Evolutionary conservation across 2,888 invertebrate species (phyloP).

Genomic region (Labia minor): DNA sequence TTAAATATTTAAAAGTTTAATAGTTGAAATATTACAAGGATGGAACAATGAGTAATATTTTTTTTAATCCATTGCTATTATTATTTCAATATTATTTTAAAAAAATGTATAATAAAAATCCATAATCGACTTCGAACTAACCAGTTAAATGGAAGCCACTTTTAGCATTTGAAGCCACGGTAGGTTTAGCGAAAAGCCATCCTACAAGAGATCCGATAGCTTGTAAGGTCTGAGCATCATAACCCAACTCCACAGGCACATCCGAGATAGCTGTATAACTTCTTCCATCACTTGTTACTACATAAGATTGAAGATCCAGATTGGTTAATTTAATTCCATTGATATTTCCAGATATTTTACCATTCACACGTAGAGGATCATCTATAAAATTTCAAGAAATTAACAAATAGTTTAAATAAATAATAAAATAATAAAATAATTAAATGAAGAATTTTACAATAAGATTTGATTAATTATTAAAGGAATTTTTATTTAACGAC

Average conservation of each 20-base stretch:
- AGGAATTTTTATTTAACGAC: too few relatives aligned
- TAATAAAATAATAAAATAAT: not conserved
- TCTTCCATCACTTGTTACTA: slow-evolving; percentile 75
- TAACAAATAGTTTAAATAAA: not conserved
- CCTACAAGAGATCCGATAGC: slow-evolving; percentile 77
- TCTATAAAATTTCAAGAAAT: slow-evolving; percentile 40
- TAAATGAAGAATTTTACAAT: too few relatives aligned
- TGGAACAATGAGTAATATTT: too few relatives aligned
- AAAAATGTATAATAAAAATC: too few relatives aligned
- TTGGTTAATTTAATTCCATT: slow-evolving; percentile 64
- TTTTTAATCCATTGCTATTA: too few relatives aligned
- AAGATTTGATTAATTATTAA: slow-evolving; percentile 8
- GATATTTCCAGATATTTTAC: slow-evolving; percentile 72
- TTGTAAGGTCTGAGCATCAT: slow-evolving; percentile 70
- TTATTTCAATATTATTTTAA: too few relatives aligned
- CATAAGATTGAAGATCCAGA: slow-evolving; percentile 81
- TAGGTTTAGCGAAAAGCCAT: slow-evolving; percentile 83
- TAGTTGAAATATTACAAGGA: too few relatives aligned
- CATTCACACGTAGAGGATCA: slow-evolving; percentile 75
- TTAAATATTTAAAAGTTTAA: too few relatives aligned
- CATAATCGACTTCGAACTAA: too few relatives aligned
- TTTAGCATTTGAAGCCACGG: slow-evolving; percentile 46
- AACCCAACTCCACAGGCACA: slow-evolving; percentile 61
- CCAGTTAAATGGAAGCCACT: slow-evolving; percentile 87
- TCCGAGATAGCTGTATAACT: slow-evolving; percentile 84